phyloP scores from a whole-genome alignment of 2,888 invertebrate species.

The Aleiodes testaceus region DNA sequence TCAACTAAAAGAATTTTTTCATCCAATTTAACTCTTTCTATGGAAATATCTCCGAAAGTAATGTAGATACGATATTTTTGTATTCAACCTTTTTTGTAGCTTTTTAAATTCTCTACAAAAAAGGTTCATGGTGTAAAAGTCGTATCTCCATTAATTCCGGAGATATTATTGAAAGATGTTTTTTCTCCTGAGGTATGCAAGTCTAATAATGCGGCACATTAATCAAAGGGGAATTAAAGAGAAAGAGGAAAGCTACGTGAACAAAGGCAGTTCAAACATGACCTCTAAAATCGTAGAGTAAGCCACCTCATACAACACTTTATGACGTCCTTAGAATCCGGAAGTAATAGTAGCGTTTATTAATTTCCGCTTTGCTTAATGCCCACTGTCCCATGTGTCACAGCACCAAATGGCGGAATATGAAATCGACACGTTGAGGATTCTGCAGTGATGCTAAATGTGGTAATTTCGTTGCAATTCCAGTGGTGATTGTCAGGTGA shows the following conservation, averaged over 20 bases:
- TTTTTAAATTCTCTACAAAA: too few relatives aligned
- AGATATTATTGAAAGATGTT: not conserved
- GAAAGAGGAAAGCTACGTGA: not conserved
- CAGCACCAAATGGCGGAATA: not conserved
- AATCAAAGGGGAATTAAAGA: constrained; percentile 4
- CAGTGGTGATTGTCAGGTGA: too few relatives aligned
- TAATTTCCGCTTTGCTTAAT: constrained; percentile 14
- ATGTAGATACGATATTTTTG: too few relatives aligned
- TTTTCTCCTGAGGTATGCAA: not conserved
- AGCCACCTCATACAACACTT: constrained; percentile 5
- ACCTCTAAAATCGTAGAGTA: not conserved
- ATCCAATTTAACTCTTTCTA: too few relatives aligned
- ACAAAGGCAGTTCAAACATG: constrained; percentile 20
- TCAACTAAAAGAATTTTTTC: too few relatives aligned
- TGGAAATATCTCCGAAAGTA: too few relatives aligned
- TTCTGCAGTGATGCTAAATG: too few relatives aligned
- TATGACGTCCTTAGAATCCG: not conserved
- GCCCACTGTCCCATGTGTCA: not conserved
- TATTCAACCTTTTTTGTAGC: too few relatives aligned
- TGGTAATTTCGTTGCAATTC: too few relatives aligned
- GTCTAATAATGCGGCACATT: constrained; percentile 9
- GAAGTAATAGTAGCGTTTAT: constrained; percentile 7
- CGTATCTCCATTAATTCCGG: too few relatives aligned
- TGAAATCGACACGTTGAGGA: not conserved
- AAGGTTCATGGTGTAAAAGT: too few relatives aligned